These are phyloP conservation scores for Megamerina dolium DNA, from an alignment of 2,888 invertebrate species.

Conservation along the genomic window DNA sequence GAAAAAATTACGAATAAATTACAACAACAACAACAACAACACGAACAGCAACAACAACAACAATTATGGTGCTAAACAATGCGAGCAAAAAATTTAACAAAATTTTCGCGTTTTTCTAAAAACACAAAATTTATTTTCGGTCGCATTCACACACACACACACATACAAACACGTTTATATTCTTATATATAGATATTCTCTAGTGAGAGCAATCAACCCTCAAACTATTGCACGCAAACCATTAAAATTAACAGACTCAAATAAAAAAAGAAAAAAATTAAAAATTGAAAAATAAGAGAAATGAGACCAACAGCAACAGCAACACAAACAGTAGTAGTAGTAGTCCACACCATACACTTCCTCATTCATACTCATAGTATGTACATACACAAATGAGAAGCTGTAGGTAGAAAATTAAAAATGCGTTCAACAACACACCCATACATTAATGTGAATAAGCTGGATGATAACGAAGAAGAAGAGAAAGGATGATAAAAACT, in stretches of 20 bases:
- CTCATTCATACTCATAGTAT: no score
- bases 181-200: conserved; percentile 5
- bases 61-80: conserved; percentile 16
- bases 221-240: conserved; percentile 17
- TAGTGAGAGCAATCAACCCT: no score
- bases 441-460: neutral
- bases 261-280: neutral
- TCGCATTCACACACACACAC: conserved; percentile 7
- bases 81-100: conserved; percentile 35
- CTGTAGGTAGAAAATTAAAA: conserved; percentile 15
- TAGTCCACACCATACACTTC: no score
- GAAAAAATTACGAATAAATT: neutral
- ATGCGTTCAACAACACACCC: conserved; percentile 11
- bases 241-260: conserved; percentile 19
- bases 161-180: conserved; percentile 8
- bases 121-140: conserved; percentile 8
- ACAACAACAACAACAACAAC: neutral
- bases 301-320: neutral
- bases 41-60: conserved; percentile 3
- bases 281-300: conserved; percentile 3
- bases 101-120: conserved; percentile 14
- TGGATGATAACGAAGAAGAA: neutral
- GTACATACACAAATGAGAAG: no score
- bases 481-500: neutral
- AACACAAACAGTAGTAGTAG: no score